Percentiles rank a stretch among this genome's conserved stretches.
phyloP scores from a whole-genome alignment of 2,888 invertebrate species.

The Choreutis nemorana region DNA sequence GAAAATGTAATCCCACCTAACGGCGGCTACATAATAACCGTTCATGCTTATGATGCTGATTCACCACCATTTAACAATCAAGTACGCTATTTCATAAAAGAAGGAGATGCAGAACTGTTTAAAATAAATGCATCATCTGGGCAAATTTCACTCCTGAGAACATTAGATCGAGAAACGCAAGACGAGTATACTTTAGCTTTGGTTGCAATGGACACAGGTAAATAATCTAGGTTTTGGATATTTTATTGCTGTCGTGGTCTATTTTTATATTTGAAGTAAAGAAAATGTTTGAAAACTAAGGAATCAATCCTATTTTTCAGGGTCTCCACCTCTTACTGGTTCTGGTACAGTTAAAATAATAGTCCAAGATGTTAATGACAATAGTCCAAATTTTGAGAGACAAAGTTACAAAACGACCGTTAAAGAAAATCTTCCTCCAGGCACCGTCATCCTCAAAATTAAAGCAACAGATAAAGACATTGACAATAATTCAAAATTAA shows the following conservation, averaged over 20 bases:
- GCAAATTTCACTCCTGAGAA: conserved; percentile 83
- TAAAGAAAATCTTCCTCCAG: conserved; percentile 82
- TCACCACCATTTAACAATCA: conserved; percentile 89
- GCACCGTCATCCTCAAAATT: conserved; percentile 80
- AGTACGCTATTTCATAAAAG: conserved; percentile 92
- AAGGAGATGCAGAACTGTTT: conserved; percentile 91
- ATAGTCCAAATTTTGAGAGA: conserved; percentile 86
- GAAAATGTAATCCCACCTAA: conserved; percentile 88
- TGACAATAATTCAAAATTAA: conserved; percentile 86
- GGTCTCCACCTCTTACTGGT: conserved; percentile 91
- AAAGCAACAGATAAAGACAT: conserved; percentile 83
- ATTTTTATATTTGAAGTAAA: too few relatives aligned
- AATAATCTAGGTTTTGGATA: conserved; percentile 23
- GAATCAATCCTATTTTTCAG: too few relatives aligned
- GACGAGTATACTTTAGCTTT: conserved; percentile 85
- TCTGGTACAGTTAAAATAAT: conserved; percentile 89
- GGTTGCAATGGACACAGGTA: conserved; percentile 95
- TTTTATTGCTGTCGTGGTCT: too few relatives aligned
- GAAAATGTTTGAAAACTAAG: too few relatives aligned
- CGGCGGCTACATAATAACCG: conserved; percentile 81
- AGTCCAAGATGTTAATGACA: conserved; percentile 95
- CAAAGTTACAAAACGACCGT: conserved; percentile 82
- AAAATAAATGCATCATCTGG: conserved; percentile 92
- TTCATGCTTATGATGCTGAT: conserved; percentile 90
- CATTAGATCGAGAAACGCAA: conserved; percentile 85